A percentile compares a stretch with the other conserved stretches of the same genome.
Evolutionary conservation across 1,140 invertebrate genomes (phyloP).

Genomic region (Drosophila willistoni): DNA sequence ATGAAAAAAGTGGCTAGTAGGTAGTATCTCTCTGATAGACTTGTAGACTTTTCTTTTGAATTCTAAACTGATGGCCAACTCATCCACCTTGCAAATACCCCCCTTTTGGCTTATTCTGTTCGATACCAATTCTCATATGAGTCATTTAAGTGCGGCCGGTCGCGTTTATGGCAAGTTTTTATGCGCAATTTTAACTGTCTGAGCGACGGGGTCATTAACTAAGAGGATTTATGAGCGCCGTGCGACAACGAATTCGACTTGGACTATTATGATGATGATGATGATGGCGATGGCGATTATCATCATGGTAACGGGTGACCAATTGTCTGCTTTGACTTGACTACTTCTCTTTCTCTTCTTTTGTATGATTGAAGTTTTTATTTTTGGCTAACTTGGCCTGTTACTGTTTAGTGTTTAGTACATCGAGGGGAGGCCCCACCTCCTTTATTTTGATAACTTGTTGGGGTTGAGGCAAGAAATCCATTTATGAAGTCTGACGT

Average conservation of each 20-base stretch:
- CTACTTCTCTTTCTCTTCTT: conserved; percentile 43
- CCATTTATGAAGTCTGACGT: conserved; percentile 13
- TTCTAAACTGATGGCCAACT: neutral
- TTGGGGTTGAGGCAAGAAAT: conserved; percentile 1
- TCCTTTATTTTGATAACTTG: neutral
- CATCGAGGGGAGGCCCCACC: neutral
- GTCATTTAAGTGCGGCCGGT: conserved; percentile 46
- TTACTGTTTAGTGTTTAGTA: too few relatives aligned
- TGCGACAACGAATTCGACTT: conserved; percentile 43
- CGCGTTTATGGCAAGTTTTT: conserved; percentile 67
- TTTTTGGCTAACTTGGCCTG: conserved; percentile 47
- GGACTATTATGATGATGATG: conserved; percentile 8
- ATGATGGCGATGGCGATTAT: neutral
- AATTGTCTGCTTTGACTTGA: conserved; percentile 51
- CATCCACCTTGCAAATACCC: neutral
- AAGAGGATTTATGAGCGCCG: conserved; percentile 76
- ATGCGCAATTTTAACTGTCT: conserved; percentile 74
- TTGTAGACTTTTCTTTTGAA: neutral
- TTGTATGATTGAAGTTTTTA: conserved; percentile 41
- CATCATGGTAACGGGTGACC: conserved; percentile 41
- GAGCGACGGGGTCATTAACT: conserved; percentile 78
- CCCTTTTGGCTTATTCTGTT: conserved; percentile 11
- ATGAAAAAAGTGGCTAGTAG: too few relatives aligned
- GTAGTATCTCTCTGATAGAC: conserved; percentile 14
- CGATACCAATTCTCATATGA: conserved; percentile 49